A percentile compares a stretch with the other conserved stretches of the same genome.
Evolutionary conservation across 37 sponge, comb jelly and placozoan genomes (phyloP).

Genomic region (Hexactinellida sp.): DNA sequence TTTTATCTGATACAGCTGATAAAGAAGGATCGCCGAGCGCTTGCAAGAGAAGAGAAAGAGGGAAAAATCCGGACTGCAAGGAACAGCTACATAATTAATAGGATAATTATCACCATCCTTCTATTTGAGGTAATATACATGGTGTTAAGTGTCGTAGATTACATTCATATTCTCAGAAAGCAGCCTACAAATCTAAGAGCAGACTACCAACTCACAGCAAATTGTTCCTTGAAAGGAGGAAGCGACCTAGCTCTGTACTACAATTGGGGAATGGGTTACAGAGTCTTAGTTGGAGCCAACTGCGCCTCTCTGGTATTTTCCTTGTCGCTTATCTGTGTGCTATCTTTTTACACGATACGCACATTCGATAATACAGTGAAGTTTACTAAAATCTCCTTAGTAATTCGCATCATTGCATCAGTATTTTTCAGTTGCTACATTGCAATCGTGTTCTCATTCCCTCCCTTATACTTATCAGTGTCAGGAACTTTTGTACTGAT

Average conservation of each 20-base stretch:
- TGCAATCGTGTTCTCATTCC: neutral
- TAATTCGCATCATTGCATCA: neutral
- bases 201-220: neutral
- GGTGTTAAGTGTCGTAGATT: neutral
- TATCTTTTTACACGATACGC: neutral
- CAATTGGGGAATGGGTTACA: neutral
- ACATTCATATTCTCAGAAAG: neutral
- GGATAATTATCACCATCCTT: neutral
- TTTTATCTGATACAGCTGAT: neutral
- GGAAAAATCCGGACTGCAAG: neutral
- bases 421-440: neutral
- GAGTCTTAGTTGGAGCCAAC: neutral
- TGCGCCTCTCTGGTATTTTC: neutral
- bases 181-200: neutral
- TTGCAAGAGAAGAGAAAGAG: neutral
- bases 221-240: neutral
- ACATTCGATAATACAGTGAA: neutral
- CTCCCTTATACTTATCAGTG: neutral
- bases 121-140: neutral
- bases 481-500: neutral
- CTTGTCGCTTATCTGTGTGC: neutral
- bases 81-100: neutral
- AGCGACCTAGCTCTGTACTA: neutral
- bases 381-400: neutral
- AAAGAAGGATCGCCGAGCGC: neutral